These are phyloP conservation scores for Anthrax anthrax DNA, from an alignment of 2,888 invertebrate species.

Conservation along the genomic window DNA sequence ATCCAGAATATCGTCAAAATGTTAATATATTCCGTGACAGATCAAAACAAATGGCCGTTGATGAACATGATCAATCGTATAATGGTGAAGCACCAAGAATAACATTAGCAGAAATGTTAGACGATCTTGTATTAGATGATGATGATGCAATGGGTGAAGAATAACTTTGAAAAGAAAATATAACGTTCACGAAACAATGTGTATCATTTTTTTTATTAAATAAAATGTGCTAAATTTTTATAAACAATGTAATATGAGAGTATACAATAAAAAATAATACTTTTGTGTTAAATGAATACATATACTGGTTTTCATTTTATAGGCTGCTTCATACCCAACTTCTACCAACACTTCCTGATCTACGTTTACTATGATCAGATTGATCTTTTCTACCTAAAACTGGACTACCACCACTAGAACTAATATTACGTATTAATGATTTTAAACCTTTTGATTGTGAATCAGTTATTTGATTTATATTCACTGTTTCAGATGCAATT, in stretches of 20 bases:
- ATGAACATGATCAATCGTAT: constrained; percentile 42
- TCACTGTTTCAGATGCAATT: constrained; percentile 59
- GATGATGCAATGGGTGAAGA: constrained; percentile 53
- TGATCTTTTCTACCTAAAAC: constrained; percentile 56
- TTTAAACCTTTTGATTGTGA: constrained; percentile 62
- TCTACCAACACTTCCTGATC: constrained; percentile 32
- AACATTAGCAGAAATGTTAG: constrained; percentile 84
- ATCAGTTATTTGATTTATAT: constrained; percentile 28
- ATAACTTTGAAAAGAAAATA: background rate
- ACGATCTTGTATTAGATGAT: constrained; percentile 72
- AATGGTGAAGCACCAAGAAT: constrained; percentile 59
- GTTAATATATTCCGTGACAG: constrained; percentile 77
- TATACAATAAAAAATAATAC: too few species aligned
- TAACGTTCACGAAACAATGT: too few species aligned
- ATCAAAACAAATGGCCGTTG: constrained; percentile 37
- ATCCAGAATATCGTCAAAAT: constrained; percentile 73
- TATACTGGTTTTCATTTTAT: too few species aligned
- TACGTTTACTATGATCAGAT: constrained; percentile 21
- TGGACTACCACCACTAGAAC: constrained; percentile 59
- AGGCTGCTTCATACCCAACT: constrained; percentile 30
- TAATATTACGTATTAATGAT: constrained; percentile 67
- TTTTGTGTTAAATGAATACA: too few species aligned
- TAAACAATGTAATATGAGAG: too few species aligned
- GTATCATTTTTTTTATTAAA: too few species aligned
- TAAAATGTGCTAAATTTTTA: too few species aligned